A percentile compares a stretch with the other conserved stretches of the same genome.
phyloP scores from a whole-genome alignment of 1,140 invertebrate species.

The Ruditapes philippinarum region DNA sequence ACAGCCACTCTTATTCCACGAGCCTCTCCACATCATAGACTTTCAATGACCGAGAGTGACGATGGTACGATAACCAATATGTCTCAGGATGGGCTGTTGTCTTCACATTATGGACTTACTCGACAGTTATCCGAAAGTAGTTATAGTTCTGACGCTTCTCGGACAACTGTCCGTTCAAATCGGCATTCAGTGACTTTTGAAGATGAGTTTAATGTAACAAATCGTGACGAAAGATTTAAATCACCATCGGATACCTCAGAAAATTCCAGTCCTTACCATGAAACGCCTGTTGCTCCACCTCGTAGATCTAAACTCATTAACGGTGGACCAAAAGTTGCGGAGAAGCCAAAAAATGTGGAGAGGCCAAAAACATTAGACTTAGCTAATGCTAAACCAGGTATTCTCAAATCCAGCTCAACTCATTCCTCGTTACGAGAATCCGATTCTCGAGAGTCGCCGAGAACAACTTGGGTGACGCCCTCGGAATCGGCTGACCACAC shows the following conservation, averaged over 20 bases:
- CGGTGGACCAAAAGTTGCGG: slow-evolving; percentile 58
- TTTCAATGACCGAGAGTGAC: slow-evolving; percentile 78
- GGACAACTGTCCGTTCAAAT: slow-evolving; percentile 82
- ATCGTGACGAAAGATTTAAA: slow-evolving; percentile 77
- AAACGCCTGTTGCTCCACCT: slow-evolving; percentile 86
- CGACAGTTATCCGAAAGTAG: slow-evolving; percentile 83
- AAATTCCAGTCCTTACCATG: slow-evolving; percentile 88
- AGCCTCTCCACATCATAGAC: slow-evolving; percentile 73
- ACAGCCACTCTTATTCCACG: slow-evolving; percentile 72
- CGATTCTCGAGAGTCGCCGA: slow-evolving; percentile 55
- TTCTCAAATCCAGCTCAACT: slow-evolving; percentile 67
- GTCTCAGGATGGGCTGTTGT: slow-evolving; percentile 51
- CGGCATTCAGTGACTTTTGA: slow-evolving; percentile 85
- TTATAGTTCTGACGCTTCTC: slow-evolving; percentile 81
- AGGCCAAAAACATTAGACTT: slow-evolving; percentile 74
- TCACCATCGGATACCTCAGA: slow-evolving; percentile 92
- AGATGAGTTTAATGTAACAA: slow-evolving; percentile 79
- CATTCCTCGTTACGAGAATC: slow-evolving; percentile 66
- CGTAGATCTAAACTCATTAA: slow-evolving; percentile 65
- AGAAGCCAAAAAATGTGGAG: slow-evolving; percentile 54
- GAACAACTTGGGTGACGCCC: slow-evolving; percentile 62
- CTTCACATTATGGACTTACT: slow-evolving; percentile 53
- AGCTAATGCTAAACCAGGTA: slow-evolving; percentile 66
- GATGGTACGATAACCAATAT: slow-evolving; percentile 71
- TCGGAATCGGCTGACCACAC: slow-evolving; percentile 73